Conservation (phyloP, 2,888 invertebrate genomes). For the Rhagium mordax region DNA sequence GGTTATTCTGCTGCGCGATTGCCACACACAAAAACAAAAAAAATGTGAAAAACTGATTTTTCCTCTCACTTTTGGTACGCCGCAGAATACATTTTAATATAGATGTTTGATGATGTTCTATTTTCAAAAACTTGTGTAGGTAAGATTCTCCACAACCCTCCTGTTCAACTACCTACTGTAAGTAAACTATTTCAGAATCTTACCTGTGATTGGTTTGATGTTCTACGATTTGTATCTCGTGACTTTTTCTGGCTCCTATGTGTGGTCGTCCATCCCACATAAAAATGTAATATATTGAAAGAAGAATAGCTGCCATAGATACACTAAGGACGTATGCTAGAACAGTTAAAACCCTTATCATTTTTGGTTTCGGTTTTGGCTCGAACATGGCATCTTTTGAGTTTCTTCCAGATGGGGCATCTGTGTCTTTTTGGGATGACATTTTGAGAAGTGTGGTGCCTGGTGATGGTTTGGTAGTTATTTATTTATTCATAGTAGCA, state of each 20-base stretch:
- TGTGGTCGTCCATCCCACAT: conserved; percentile 82
- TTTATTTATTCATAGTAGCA: conserved; percentile 12
- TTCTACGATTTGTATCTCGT: conserved; percentile 18
- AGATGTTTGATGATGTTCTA: too few relatives aligned
- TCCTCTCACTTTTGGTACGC: too few relatives aligned
- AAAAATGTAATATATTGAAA: conserved; percentile 87
- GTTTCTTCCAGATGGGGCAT: conserved; percentile 40
- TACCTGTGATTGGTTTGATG: not conserved
- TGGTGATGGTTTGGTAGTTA: not conserved
- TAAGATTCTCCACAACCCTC: too few relatives aligned
- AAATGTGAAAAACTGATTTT: too few relatives aligned
- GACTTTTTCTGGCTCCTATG: conserved; percentile 47
- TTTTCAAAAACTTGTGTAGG: too few relatives aligned
- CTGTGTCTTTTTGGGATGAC: conserved; percentile 56
- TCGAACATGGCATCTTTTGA: conserved; percentile 54
- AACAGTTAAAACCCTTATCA: conserved; percentile 82
- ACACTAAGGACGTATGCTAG: conserved; percentile 88
- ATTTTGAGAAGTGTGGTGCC: conserved; percentile 45
- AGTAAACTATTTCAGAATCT: not conserved
- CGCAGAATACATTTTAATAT: too few relatives aligned
- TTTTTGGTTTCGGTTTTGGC: conserved; percentile 64
- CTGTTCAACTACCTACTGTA: too few relatives aligned
- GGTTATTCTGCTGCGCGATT: too few relatives aligned
- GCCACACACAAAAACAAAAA: too few relatives aligned
- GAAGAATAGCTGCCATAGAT: conserved; percentile 86